Evolutionary conservation across 2,888 invertebrate genomes (phyloP), one percentile per base, ranked within the genome.

Genomic region (Oscheius sp.): DNA sequence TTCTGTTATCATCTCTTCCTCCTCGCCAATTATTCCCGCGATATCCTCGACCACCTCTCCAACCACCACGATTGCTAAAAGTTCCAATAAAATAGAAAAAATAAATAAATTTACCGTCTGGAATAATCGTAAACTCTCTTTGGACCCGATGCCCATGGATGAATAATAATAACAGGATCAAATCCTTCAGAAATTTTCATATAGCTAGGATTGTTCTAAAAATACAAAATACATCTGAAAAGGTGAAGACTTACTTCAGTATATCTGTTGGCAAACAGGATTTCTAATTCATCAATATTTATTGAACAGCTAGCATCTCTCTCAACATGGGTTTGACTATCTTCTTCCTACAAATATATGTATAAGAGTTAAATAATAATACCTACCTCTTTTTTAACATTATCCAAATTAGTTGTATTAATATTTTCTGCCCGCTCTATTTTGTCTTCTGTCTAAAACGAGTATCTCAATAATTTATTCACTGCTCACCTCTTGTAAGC

Each of bases 131-230:
- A 70, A 18, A 25, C 21, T 25, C 69, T 16, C 43, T 70, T 70
- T n/a, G 56, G 7, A 6, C 27, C 21, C 13, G 59, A 41, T 41
- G 61, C 16, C 71, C 71, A 71, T 18, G 71, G 71, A 21, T 71
- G 71, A 29, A 71, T 21, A 12, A 71, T 35, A 9, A 71, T 46
- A 6, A 53, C 61, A 16, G 61, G 27, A 13, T 21, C 45, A 35
- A 71, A 71, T 45, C 71, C 71, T n/a, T 52, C 25, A n/a, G 21
- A 18, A 21, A 71, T 61, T 27, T 71, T 25, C 23, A 61, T 61
- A 61, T 52, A 66, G 25, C 52, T 52, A 9, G 66, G 1, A 27
- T 52, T 27, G 13, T 66, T 13, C 66, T 66, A 52, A 64, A 46
- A 13, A 46, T 9, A 41, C 29, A 12, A 25, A 23, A 55, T 21